phyloP scores from a whole-genome alignment of 2,113 vertebrate species.

The Ophthalmolycus amberensis region DNA sequence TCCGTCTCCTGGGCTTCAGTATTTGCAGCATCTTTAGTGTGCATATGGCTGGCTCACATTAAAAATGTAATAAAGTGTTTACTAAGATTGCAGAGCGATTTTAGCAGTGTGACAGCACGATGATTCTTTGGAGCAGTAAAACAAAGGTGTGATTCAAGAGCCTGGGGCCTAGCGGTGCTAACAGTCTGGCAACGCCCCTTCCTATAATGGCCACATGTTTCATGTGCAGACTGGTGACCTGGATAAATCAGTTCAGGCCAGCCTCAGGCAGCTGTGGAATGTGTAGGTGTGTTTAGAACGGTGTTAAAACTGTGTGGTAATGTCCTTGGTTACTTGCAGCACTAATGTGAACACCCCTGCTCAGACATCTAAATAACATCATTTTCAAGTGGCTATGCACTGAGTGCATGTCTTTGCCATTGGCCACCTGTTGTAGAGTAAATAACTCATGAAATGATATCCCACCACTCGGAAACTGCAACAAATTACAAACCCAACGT shows the following conservation, averaged over 20 bases:
- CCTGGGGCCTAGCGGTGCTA: constrained; percentile 19
- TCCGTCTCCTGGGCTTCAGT: neutral
- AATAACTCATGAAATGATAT: constrained; percentile 39
- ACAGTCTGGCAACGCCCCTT: constrained; percentile 33
- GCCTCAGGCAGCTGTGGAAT: constrained; percentile 47
- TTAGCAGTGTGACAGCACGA: constrained; percentile 15
- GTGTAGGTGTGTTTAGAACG: constrained; percentile 28
- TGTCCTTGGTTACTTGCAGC: constrained; percentile 35
- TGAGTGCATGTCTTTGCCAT: constrained; percentile 28
- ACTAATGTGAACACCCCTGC: constrained; percentile 33
- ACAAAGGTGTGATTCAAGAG: constrained; percentile 43
- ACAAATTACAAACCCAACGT: constrained; percentile 24
- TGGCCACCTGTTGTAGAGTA: constrained; percentile 54
- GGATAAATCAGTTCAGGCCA: constrained; percentile 48
- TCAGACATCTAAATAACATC: constrained; percentile 38
- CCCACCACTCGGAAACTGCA: constrained; percentile 1
- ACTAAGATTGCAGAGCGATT: constrained; percentile 27
- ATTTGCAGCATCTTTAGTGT: constrained; percentile 21
- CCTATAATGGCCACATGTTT: constrained; percentile 23
- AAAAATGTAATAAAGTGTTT: constrained; percentile 42
- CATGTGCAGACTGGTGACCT: constrained; percentile 46
- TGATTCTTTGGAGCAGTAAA: constrained; percentile 50
- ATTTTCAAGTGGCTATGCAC: constrained; percentile 38
- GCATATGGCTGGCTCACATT: constrained; percentile 40
- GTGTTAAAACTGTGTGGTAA: constrained; percentile 49